Evolutionary conservation across 2,797 vertebrate species (phyloP).

Genomic region (Neostethus bicornis): DNA sequence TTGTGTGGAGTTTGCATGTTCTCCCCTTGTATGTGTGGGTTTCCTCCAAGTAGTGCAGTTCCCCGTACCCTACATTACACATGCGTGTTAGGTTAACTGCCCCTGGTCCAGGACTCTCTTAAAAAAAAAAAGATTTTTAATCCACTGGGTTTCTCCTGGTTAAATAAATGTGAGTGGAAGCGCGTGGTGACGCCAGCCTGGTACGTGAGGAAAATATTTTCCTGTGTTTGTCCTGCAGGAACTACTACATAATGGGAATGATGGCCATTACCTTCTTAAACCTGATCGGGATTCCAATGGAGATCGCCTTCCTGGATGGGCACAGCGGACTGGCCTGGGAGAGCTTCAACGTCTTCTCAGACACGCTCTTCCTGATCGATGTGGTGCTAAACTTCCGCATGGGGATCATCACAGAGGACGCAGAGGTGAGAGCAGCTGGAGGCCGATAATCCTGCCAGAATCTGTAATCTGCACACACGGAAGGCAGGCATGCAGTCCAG

Average conservation of each 20-base stretch:
- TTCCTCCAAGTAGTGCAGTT: too few species aligned
- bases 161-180: too few species aligned
- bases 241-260: slow-evolving; percentile 84
- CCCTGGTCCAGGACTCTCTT: too few species aligned
- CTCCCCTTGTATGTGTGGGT: too few species aligned
- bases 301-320: slow-evolving; percentile 81
- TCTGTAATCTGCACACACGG: slow-evolving; percentile 71
- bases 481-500: slow-evolving; percentile 48
- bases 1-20: too few species aligned
- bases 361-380: slow-evolving; percentile 81
- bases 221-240: slow-evolving; percentile 60
- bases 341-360: slow-evolving; percentile 83
- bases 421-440: slow-evolving; percentile 74
- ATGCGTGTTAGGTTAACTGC: too few species aligned
- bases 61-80: too few species aligned
- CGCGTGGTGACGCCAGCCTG: too few species aligned
- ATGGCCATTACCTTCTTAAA: slow-evolving; percentile 82
- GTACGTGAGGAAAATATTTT: too few species aligned
- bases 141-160: too few species aligned
- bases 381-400: slow-evolving; percentile 83
- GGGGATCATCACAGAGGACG: slow-evolving; percentile 80
- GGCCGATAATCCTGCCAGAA: slow-evolving; percentile 61
- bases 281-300: slow-evolving; percentile 84
- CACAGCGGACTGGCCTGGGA: slow-evolving; percentile 77
- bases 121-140: too few species aligned